These are phyloP conservation scores for Toxotes chatareus DNA, from an alignment of 2,113 vertebrate genomes.

Conservation along the genomic window DNA sequence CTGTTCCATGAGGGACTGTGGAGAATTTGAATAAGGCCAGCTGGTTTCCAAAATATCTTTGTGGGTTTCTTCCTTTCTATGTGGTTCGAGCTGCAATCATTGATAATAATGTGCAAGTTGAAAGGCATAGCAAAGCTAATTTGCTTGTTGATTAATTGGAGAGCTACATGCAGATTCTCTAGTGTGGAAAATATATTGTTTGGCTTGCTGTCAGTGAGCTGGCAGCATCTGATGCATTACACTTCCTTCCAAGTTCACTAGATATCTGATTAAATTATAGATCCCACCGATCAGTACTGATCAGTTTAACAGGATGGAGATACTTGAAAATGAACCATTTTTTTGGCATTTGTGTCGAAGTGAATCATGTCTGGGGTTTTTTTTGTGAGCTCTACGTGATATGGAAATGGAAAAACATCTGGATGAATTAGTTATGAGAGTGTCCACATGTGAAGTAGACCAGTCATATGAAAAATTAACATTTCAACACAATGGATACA, in stretches of 20 bases:
- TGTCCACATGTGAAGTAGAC: conserved; percentile 67
- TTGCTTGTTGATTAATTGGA: conserved; percentile 61
- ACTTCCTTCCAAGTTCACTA: conserved; percentile 27
- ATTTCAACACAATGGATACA: conserved; percentile 61
- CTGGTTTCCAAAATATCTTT: conserved; percentile 51
- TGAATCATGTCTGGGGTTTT: conserved; percentile 31
- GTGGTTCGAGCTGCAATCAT: conserved; percentile 36
- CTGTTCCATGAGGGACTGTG: conserved; percentile 27
- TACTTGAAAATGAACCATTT: conserved; percentile 4
- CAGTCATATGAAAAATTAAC: conserved; percentile 72
- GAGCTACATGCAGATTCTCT: conserved; percentile 40
- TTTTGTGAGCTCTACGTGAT: conserved; percentile 13
- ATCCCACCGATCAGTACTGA: conserved; percentile 12
- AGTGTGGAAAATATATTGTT: conserved; percentile 41
- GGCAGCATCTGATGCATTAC: conserved; percentile 44
- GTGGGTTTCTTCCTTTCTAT: conserved; percentile 32
- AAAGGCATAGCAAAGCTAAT: conserved; percentile 57
- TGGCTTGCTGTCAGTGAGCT: conserved; percentile 35
- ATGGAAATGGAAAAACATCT: conserved; percentile 57
- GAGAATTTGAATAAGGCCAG: conserved; percentile 48
- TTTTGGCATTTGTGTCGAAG: conserved; percentile 18
- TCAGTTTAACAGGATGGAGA: conserved; percentile 30
- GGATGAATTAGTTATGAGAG: conserved; percentile 76
- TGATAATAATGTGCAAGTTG: conserved; percentile 48
- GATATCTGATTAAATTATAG: conserved; percentile 49